Conservation (phyloP, 2,113 vertebrate genomes). For the Apus apus region DNA sequence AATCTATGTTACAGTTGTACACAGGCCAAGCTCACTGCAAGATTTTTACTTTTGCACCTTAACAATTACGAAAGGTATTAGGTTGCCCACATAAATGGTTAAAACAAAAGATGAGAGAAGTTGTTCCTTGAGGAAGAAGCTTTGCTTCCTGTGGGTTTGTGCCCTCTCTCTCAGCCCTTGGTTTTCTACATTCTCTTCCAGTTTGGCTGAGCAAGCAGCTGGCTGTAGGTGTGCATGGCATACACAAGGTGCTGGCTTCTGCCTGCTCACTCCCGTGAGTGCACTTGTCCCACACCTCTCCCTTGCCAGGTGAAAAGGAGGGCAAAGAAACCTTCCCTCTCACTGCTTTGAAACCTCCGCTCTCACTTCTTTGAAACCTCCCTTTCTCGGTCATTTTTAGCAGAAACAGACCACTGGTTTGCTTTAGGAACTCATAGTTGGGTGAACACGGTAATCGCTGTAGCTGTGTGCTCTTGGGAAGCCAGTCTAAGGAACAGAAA, state of each 20-base stretch:
- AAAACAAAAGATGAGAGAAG: not conserved
- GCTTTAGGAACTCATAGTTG: not conserved
- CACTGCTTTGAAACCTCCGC: not conserved
- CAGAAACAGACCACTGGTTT: not conserved
- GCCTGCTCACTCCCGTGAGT: not conserved
- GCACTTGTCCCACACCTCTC: not conserved
- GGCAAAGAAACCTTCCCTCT: not conserved
- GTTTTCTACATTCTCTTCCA: not conserved
- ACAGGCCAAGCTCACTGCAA: not conserved
- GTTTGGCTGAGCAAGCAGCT: not conserved
- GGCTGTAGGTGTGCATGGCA: accelerated
- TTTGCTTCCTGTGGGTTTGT: not conserved
- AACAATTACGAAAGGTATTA: not conserved
- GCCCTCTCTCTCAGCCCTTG: not conserved
- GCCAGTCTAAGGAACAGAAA: not conserved
- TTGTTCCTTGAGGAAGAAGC: not conserved
- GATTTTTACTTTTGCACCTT: not conserved
- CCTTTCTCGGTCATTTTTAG: not conserved
- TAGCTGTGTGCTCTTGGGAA: not conserved
- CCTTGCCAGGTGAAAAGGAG: not conserved
- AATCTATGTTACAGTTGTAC: not conserved
- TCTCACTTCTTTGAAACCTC: not conserved
- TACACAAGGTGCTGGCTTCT: not conserved
- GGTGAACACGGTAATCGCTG: accelerated
- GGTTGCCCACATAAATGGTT: not conserved